Evolutionary conservation across 2,888 invertebrate genomes (phyloP), one percentile per base, ranked within the genome.

Genomic region (Anorthoa munda): DNA sequence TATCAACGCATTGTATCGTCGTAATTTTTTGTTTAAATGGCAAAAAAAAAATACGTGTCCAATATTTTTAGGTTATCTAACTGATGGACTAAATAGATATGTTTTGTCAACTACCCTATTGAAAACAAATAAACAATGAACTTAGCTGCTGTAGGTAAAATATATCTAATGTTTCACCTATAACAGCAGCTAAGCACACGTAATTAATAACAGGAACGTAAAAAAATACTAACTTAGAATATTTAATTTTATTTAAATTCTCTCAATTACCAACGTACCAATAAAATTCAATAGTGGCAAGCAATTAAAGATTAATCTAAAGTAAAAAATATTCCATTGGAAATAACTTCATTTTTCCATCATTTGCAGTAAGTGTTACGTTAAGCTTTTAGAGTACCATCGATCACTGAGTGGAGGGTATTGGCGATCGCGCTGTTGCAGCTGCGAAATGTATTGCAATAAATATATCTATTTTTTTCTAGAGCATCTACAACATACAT

Each of bases 301-400:
- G 21, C 11, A 77, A 72, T 58, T 45, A 58, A 50, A 66, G 18
- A 53, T 63, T 21, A 66, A 31, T n/a, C 18, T 51, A 13, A 18
- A 48, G 18, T 50, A 48, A 67, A 77, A 39, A 59, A 72, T 58
- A 63, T 63, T 67, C 3, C 31, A 11, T 45, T 53, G n/a, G 4
- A 65, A 65, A 66, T 72, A 60, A 61, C 45, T 77, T 66, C 15
- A 66, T 68, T 66, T 81, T 83, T 82, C 79, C 74, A 68, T 77
- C 74, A 78, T 66, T 72, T 79, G 77, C 81, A 81, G 70, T 81
- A 79, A 88, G 81, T 84, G 83, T 85, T 79, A 75, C 79, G 72
- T 79, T 79, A 79, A 85, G 85, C 85, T 84, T 88, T 85, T 82
- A 74, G 80, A 89, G 83, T 82, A 84, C 85, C 81, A 90, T 89